Evolutionary conservation across 2,113 vertebrate genomes (phyloP), one percentile per base, ranked within the genome.

Genomic region (Ailuropoda melanoleuca): DNA sequence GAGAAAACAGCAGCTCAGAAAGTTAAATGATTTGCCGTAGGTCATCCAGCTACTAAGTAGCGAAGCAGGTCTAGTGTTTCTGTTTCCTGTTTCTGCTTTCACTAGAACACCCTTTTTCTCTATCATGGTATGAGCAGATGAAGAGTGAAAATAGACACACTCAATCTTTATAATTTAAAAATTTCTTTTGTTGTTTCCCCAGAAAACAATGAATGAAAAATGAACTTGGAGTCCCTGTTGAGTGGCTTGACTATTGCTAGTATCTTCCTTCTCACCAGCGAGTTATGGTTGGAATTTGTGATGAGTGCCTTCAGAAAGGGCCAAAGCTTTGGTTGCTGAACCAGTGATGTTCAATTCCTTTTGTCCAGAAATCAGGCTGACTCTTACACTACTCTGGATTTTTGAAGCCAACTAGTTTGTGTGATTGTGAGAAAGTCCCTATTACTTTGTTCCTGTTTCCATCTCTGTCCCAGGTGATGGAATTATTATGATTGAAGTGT

Each of bases 181-280:
- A 62, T 77, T 88, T 62, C 62, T 97, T 85, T 74, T 34, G 39
- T 86, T 90, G 48, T 37, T 93, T 66, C 58, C 78, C 19, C 19
- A 89, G 78, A 84, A 97, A 93, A 64, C 48, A 70, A 62, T 1
- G 17, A 50, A 68, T 93, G 72, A 93, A 91, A 93, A 88, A 70
- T 75, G 93, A 89, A 43, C 9, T 66, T 17, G 11, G 50, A 55
- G 53, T 62, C 62, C 17, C 46, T 56, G 14, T 75, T 74, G 88
- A 29, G 55, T 83, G 62, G 43, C 48, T 77, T 85, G 48, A 53
- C 53, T 58, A 1, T 56, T 43, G 68, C 10, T 56, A 2, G 43
- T 8, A 3, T n/a, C 43, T 82, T 84, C 29, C 7, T 8, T 77
- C 43, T 82, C n/a, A n/a, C n/a, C 70, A 81, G 13, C 1, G 15